A percentile compares a stretch with the other conserved stretches of the same genome.
Evolutionary conservation across 2,113 vertebrate genomes (phyloP).

Genomic region (Cebidichthys violaceus): DNA sequence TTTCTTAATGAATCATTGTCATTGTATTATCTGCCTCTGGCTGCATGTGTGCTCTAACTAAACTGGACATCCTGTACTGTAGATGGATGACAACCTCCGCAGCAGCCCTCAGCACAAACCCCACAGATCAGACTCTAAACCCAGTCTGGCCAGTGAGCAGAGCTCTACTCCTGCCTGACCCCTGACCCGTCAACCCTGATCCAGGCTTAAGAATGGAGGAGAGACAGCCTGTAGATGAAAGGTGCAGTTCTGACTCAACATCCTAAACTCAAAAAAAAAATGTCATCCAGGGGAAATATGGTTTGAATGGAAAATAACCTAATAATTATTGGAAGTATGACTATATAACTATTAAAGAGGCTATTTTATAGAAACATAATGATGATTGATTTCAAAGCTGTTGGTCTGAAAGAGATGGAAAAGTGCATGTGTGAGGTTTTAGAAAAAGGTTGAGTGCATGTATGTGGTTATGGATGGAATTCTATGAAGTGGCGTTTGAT

Average conservation of each 20-base stretch:
- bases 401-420: slow-evolving; percentile 39
- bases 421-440: slow-evolving; percentile 56
- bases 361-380: slow-evolving; percentile 43
- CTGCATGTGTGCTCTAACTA: slow-evolving; percentile 8
- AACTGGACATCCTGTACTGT: slow-evolving; percentile 73
- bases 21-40: not conserved
- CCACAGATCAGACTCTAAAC: slow-evolving; percentile 87
- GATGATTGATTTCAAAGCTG: slow-evolving; percentile 70
- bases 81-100: slow-evolving; percentile 99
- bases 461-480: slow-evolving; percentile 63
- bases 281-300: slow-evolving; percentile 11
- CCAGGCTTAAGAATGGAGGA: not conserved
- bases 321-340: slow-evolving; percentile 27
- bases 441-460: slow-evolving; percentile 29
- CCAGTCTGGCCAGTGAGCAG: slow-evolving; percentile 82
- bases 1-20: not conserved
- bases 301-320: slow-evolving; percentile 29
- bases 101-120: slow-evolving; percentile 95
- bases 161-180: slow-evolving; percentile 86
- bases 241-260: slow-evolving; percentile 28
- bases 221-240: slow-evolving; percentile 4
- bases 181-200: slow-evolving; percentile 37
- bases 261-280: slow-evolving; percentile 4
- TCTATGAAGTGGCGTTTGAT: slow-evolving; percentile 46
- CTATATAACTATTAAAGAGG: slow-evolving; percentile 40